Conservation (phyloP, 2,113 vertebrate genomes). For the Onychostruthus taczanowskii region DNA sequence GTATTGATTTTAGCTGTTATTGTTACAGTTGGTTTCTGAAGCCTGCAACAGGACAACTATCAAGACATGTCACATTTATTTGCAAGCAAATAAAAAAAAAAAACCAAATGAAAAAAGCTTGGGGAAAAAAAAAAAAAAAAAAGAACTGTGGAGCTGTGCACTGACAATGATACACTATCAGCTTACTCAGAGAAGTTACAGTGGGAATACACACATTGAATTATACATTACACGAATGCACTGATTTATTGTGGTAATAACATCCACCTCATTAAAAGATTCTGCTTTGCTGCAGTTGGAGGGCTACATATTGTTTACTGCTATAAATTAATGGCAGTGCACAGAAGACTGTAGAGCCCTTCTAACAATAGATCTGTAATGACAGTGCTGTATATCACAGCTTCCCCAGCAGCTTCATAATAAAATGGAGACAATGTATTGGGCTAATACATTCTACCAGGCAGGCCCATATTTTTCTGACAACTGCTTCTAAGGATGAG, state of each 20-base stretch:
- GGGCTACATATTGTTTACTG: conserved; percentile 92
- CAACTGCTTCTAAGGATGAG: conserved; percentile 86
- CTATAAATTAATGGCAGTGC: conserved; percentile 90
- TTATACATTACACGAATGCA: conserved; percentile 98
- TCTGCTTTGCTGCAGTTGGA: conserved; percentile 84
- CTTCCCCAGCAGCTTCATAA: conserved; percentile 83
- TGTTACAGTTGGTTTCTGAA: conserved; percentile 79
- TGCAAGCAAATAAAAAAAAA: conserved; percentile 77
- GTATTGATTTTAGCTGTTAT: conserved; percentile 87
- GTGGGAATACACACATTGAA: conserved; percentile 99
- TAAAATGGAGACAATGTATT: conserved; percentile 88
- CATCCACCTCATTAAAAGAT: conserved; percentile 98
- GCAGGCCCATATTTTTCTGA: conserved; percentile 84
- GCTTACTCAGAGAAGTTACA: conserved; percentile 93
- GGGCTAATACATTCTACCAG: conserved; percentile 87
- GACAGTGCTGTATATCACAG: conserved; percentile 92
- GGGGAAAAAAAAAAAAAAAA: not conserved
- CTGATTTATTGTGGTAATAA: conserved; percentile 99
- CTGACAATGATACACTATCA: conserved; percentile 98
- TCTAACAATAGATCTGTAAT: conserved; percentile 88
- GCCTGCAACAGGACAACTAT: conserved; percentile 70
- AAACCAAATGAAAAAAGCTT: conserved; percentile 75
- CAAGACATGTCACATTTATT: conserved; percentile 76
- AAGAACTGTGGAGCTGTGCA: conserved; percentile 65
- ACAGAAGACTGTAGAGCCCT: conserved; percentile 82